Evolutionary conservation across 2,888 invertebrate genomes (phyloP), one percentile per base, ranked within the genome.

Genomic region (Diarsia mendica): DNA sequence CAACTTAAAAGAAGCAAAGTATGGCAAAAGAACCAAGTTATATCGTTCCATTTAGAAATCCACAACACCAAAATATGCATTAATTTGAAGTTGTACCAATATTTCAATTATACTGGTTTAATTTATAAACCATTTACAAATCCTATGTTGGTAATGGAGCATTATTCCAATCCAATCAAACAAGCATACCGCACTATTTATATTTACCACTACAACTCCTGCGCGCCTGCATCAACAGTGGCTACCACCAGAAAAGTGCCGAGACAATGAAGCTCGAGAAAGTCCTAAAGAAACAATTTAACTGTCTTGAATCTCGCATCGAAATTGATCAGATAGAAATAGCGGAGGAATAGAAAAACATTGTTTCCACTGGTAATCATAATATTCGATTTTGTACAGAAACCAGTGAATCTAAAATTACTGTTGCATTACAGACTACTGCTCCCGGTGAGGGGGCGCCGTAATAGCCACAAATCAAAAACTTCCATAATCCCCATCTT

Each of bases 391-490:
- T 55, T 55, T 23, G 1, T 23, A 55, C 13, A 55, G 13, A 23
- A 55, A 55, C 55, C 23, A 15, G 13, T 55, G 13, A 55, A 28
- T 6, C 15, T 15, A 8, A n/a, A n/a, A n/a, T n/a, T 15, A 55
- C 23, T 58, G 18, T 28, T 58, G 28, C 28, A 18, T 60, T 4
- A 18, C 3, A 18, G 18, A 9, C 18, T 3, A 28, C 28, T 60
- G 18, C 28, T 60, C 18, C 2, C 9, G 0, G 18, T 18, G 28
- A 58, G 9, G 28, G 58, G 8, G 8, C 8, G 58, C 23, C 58
- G 11, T 61, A 61, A 61, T 44, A 44, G n/a, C n/a, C 3, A 44
- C 51, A 65, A 53, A 61, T 55, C 39, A 33, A 46, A 80, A 67
- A 76, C 48, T 71, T 76, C 5, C 18, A 0, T 20, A 20, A 63